Conservation (phyloP, 2,888 invertebrate genomes). For the Drosophila hamatofila region DNA sequence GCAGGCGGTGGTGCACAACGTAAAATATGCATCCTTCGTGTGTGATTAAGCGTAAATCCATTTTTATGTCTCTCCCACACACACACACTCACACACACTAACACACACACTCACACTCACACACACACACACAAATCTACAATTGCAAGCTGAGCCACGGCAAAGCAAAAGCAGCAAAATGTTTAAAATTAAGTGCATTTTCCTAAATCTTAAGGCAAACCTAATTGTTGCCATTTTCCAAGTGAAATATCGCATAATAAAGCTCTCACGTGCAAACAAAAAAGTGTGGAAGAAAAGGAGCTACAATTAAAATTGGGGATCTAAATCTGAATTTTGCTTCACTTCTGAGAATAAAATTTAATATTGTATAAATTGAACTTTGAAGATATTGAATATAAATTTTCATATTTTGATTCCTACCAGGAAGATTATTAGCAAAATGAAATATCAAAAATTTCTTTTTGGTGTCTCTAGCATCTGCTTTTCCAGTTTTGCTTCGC, state of each 20-base stretch:
- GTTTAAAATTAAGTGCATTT: constrained; percentile 47
- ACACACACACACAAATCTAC: not conserved
- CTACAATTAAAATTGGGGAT: not conserved
- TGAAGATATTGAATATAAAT: not conserved
- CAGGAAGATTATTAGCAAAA: too few relatives aligned
- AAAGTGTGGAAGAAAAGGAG: not conserved
- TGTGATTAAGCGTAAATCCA: constrained; percentile 73
- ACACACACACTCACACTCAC: not conserved
- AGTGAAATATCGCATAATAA: not conserved
- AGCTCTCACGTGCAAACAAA: not conserved
- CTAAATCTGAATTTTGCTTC: not conserved
- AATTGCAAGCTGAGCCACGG: constrained; percentile 10
- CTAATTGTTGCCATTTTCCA: constrained; percentile 18
- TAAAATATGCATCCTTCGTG: constrained; percentile 77
- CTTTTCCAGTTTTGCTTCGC: too few relatives aligned
- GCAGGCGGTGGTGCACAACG: constrained; percentile 14
- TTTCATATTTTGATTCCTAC: too few relatives aligned
- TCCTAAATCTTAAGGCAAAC: constrained; percentile 25
- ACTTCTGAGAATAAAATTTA: not conserved
- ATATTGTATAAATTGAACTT: not conserved
- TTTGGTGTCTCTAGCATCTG: too few relatives aligned
- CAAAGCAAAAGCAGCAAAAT: constrained; percentile 6
- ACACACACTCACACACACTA: not conserved
- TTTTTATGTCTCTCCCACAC: constrained; percentile 52
- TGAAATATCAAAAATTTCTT: too few relatives aligned